These are phyloP conservation scores for Cylindroiulus punctatus DNA, from an alignment of 2,888 invertebrate species.

Conservation along the genomic window DNA sequence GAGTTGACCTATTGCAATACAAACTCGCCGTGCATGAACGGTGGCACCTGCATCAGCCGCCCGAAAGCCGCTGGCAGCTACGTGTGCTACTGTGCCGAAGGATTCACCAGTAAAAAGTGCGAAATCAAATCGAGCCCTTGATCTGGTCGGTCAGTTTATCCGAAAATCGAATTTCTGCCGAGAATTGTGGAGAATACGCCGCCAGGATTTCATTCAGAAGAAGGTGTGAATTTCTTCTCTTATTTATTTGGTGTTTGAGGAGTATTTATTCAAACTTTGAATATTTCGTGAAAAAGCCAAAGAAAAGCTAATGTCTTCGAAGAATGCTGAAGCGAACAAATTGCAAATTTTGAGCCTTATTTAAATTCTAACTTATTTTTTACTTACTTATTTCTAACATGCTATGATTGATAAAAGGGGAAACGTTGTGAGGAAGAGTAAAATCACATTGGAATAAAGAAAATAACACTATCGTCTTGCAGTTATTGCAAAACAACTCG, in stretches of 20 bases:
- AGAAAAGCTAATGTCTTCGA: neutral
- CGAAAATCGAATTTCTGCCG: neutral
- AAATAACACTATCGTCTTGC: too few relatives aligned
- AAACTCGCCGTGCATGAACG: slow-evolving; percentile 80
- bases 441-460: too few relatives aligned
- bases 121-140: slow-evolving; percentile 66
- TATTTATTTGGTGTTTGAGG: slow-evolving; percentile 24
- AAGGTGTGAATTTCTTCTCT: neutral
- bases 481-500: too few relatives aligned
- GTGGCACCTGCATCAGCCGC: slow-evolving; percentile 81
- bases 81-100: slow-evolving; percentile 79
- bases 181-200: neutral
- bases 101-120: slow-evolving; percentile 80
- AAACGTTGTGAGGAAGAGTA: too few relatives aligned
- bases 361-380: too few relatives aligned
- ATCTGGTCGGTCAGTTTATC: neutral
- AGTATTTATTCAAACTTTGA: neutral
- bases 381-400: too few relatives aligned
- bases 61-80: slow-evolving; percentile 80
- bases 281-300: neutral
- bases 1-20: slow-evolving; percentile 86
- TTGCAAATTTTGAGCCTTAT: neutral
- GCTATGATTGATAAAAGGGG: too few relatives aligned
- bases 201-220: neutral
- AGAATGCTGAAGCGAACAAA: neutral